Evolutionary conservation across 2,113 vertebrate species (phyloP).

Genomic region (Peromyscus californicus): DNA sequence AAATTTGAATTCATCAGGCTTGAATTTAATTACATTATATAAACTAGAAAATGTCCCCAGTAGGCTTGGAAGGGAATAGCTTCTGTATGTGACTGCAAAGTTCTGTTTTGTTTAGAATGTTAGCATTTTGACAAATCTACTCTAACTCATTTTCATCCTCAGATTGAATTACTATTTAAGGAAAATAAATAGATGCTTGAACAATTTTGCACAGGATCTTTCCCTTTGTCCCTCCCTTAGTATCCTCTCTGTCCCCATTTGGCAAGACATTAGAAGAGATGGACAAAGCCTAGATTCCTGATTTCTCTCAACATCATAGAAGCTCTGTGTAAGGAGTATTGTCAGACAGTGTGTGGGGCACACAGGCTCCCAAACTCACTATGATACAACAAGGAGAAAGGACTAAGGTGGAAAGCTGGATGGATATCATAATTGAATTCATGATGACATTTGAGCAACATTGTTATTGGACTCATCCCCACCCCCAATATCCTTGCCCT

Average conservation of each 20-base stretch:
- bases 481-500: not conserved
- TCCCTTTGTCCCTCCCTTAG: not conserved
- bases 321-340: not conserved
- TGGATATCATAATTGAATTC: not conserved
- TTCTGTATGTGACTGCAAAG: slow-evolving; percentile 80
- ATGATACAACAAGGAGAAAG: not conserved
- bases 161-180: not conserved
- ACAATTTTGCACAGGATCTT: not conserved
- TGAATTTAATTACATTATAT: slow-evolving; percentile 89
- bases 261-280: not conserved
- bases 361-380: not conserved
- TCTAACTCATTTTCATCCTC: slow-evolving; percentile 76
- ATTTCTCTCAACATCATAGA: not conserved
- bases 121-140: slow-evolving; percentile 87
- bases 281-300: not conserved
- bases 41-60: slow-evolving; percentile 86
- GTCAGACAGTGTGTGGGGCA: not conserved
- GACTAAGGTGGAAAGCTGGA: not conserved
- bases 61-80: slow-evolving; percentile 79
- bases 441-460: not conserved
- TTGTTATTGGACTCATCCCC: not conserved
- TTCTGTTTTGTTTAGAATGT: slow-evolving; percentile 87
- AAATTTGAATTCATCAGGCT: slow-evolving; percentile 86
- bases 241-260: not conserved
- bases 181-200: slow-evolving; percentile 25